phyloP scores from a whole-genome alignment of 2,888 invertebrate species.

The Drosophila lacicola region DNA sequence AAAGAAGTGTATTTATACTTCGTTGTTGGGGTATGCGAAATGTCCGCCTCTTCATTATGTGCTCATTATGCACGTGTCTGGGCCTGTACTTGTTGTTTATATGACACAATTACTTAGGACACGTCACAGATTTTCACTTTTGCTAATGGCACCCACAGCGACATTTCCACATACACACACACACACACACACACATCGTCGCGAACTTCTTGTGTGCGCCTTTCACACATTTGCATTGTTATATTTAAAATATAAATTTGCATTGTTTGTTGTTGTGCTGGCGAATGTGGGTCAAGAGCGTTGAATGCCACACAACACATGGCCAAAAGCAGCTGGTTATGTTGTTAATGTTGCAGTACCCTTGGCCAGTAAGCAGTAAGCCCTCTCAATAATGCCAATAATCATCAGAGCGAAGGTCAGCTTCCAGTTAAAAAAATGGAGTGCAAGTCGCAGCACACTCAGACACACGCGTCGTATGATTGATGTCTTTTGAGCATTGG shows the following conservation, averaged over 20 bases:
- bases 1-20: slow-evolving; percentile 17
- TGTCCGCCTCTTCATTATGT: slow-evolving; percentile 23
- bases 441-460: slow-evolving; percentile 20
- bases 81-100: slow-evolving; percentile 35
- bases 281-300: slow-evolving; percentile 75
- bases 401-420: slow-evolving; percentile 31
- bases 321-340: slow-evolving; percentile 29
- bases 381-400: slow-evolving; percentile 55
- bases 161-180: slow-evolving; percentile 22
- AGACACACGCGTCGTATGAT: slow-evolving; percentile 48
- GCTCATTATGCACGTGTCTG: slow-evolving; percentile 64
- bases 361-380: slow-evolving; percentile 23
- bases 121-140: slow-evolving; percentile 73
- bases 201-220: slow-evolving; percentile 24
- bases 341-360: slow-evolving; percentile 11
- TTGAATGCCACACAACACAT: slow-evolving; percentile 51
- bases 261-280: slow-evolving; percentile 53
- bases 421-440: slow-evolving; percentile 7
- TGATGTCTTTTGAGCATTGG: slow-evolving; percentile 49
- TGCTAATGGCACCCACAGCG: slow-evolving; percentile 62
- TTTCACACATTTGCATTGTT: slow-evolving; percentile 54
- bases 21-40: background rate
- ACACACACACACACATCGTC: slow-evolving; percentile 7
- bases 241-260: slow-evolving; percentile 75
- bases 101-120: slow-evolving; percentile 77